Evolutionary conservation across 2,113 vertebrate genomes (phyloP).

Genomic region (Polypterus senegalus): DNA sequence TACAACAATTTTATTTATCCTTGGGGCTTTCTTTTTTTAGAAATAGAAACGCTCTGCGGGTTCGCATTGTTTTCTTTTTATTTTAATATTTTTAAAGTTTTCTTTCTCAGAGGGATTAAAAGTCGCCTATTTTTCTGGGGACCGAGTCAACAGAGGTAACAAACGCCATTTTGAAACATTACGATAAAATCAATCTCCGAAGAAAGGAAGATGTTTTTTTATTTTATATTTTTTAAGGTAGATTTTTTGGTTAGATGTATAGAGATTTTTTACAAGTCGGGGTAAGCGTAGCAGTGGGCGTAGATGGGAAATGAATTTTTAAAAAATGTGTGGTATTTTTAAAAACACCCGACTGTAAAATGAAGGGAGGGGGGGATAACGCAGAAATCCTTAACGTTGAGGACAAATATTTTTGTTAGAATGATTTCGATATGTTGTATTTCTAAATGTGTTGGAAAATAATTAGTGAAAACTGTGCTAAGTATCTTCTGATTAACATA

Average conservation of each 20-base stretch:
- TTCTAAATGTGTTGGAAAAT: no score
- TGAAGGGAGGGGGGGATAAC: no score
- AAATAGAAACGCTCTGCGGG: slow-evolving; percentile 45
- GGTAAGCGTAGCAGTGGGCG: no score
- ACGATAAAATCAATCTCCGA: slow-evolving; percentile 35
- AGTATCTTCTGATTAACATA: no score
- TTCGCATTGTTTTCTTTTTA: slow-evolving; percentile 34
- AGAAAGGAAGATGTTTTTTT: slow-evolving; percentile 39
- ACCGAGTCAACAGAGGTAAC: slow-evolving; percentile 60
- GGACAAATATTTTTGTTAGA: no score
- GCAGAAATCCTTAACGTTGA: no score
- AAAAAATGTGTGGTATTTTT: no score
- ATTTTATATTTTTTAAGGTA: slow-evolving; percentile 28
- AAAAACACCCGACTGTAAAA: no score
- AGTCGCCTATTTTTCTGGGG: slow-evolving; percentile 55
- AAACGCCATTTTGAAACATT: slow-evolving; percentile 60
- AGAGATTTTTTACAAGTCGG: no score
- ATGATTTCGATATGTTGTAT: no score
- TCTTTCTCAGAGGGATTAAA: slow-evolving; percentile 53
- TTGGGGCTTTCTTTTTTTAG: slow-evolving; percentile 46
- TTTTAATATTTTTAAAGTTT: slow-evolving; percentile 37
- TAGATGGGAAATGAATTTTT: no score
- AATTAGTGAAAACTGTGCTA: no score
- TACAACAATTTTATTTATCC: slow-evolving; percentile 63
- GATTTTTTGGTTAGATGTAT: slow-evolving; percentile 13